Percentiles rank a stretch among this genome's conserved stretches.
Conservation (phyloP, 2,888 invertebrate genomes). For the Drosophila hamatofila region DNA sequence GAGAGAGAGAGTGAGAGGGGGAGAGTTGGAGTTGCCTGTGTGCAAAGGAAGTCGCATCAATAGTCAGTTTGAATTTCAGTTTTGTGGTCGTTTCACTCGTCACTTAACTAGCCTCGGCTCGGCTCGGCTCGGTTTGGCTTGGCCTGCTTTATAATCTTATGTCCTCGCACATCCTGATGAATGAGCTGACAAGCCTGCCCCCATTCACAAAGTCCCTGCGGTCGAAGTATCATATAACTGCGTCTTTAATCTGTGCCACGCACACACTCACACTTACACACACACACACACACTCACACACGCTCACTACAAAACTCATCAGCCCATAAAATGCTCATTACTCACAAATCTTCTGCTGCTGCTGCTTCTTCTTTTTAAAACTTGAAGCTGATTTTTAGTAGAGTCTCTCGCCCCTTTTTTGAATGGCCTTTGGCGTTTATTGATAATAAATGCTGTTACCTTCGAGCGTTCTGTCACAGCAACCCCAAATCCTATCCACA, state of each 20-base stretch:
- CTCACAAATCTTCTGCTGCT: constrained; percentile 10
- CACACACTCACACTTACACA: constrained; percentile 29
- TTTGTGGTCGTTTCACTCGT: constrained; percentile 40
- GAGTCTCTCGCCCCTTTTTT: constrained; percentile 20
- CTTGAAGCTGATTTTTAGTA: constrained; percentile 35
- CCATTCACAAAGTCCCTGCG: constrained; percentile 26
- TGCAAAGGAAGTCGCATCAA: constrained; percentile 37
- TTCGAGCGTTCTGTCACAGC: constrained; percentile 34
- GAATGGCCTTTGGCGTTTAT: constrained; percentile 53
- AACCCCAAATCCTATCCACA: constrained; percentile 30
- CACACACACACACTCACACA: too few species aligned
- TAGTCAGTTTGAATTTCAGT: constrained; percentile 59
- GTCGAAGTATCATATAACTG: constrained; percentile 35
- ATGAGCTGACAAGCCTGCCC: constrained; percentile 14
- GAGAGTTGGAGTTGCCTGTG: neutral
- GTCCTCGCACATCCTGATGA: constrained; percentile 39
- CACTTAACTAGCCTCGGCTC: constrained; percentile 43
- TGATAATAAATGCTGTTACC: constrained; percentile 56
- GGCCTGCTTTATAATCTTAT: constrained; percentile 8
- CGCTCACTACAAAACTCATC: constrained; percentile 44
- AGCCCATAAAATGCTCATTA: constrained; percentile 62
- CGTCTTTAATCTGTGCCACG: constrained; percentile 61
- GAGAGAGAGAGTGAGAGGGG: neutral
- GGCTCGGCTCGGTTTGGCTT: neutral
- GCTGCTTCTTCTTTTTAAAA: neutral